phyloP scores from a whole-genome alignment of 2,113 vertebrate genomes.

The Numenius arquata region DNA sequence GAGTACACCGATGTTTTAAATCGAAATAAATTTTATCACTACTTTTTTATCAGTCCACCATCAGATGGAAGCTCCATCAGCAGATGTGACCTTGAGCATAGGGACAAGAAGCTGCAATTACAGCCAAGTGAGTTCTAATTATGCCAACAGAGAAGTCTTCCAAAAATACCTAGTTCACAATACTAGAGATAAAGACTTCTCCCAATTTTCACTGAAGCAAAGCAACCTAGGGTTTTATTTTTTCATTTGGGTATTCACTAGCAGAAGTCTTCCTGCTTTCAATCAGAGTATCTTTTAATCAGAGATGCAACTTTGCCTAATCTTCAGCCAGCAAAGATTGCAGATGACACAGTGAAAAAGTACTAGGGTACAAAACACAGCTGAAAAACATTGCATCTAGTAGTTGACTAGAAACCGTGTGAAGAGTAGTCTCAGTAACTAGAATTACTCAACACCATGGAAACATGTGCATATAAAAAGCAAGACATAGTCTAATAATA shows the following conservation, averaged over 20 bases:
- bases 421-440: not conserved
- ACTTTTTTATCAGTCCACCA: not conserved
- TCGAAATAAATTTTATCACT: not conserved
- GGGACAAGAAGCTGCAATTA: not conserved
- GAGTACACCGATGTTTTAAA: not conserved
- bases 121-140: not conserved
- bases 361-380: not conserved
- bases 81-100: not conserved
- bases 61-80: not conserved
- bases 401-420: not conserved
- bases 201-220: not conserved
- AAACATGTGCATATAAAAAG: not conserved
- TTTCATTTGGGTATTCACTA: not conserved
- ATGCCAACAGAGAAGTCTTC: not conserved
- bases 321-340: not conserved
- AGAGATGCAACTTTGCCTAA: not conserved
- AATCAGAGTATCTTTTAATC: not conserved
- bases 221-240: not conserved
- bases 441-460: not conserved
- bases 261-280: not conserved
- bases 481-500: not conserved
- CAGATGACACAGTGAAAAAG: not conserved
- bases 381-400: not conserved
- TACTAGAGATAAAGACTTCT: not conserved
- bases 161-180: not conserved